phyloP scores from a whole-genome alignment of 2,797 vertebrate species.

The Myotis pilosus region DNA sequence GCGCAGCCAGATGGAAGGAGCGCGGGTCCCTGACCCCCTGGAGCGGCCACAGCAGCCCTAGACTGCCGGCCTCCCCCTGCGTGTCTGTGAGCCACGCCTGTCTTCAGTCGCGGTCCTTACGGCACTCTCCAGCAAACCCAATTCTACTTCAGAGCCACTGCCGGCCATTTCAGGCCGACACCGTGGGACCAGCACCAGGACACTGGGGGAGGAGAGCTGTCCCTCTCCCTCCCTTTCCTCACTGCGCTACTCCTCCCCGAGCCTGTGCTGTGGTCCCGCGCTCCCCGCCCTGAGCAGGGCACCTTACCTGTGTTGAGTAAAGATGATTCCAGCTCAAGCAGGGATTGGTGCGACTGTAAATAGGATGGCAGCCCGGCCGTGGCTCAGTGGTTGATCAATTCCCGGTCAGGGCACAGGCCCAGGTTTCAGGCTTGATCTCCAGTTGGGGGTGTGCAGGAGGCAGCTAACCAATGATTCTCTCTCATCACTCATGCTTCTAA shows the following conservation, averaged over 20 bases:
- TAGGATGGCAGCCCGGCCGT: no score
- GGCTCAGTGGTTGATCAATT: no score
- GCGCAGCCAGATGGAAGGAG: background rate
- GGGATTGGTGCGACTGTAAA: background rate
- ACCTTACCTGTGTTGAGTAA: background rate
- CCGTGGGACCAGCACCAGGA: background rate
- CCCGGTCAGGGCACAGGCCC: no score
- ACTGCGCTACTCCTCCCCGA: background rate
- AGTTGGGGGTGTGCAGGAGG: no score
- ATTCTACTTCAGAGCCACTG: background rate
- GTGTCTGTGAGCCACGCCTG: background rate
- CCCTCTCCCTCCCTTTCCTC: background rate
- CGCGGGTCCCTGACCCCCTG: background rate
- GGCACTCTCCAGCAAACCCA: background rate
- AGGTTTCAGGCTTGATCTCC: no score
- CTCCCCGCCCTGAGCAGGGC: background rate
- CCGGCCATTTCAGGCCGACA: background rate
- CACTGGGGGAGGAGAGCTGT: background rate
- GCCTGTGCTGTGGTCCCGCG: background rate
- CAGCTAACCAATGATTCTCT: no score
- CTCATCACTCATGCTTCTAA: no score
- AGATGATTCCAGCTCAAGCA: no score
- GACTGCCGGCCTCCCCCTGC: background rate
- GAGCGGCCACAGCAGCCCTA: background rate
- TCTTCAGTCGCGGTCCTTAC: background rate